Conservation (phyloP, 2,113 vertebrate species). For the Corynorhinus townsendii region DNA sequence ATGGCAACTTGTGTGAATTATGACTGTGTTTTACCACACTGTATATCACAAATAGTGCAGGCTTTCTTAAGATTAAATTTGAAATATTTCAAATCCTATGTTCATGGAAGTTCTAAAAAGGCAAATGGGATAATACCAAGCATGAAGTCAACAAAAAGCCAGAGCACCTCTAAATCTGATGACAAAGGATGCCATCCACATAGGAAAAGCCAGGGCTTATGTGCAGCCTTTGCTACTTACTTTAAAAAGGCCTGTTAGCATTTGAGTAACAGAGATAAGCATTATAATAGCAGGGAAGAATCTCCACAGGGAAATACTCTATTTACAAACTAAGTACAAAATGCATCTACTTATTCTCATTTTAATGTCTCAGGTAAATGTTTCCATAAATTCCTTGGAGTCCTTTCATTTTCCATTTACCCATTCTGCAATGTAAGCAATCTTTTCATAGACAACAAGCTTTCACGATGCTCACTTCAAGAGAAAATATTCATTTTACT, state of each 20-base stretch:
- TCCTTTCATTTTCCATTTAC: not conserved
- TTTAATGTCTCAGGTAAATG: not conserved
- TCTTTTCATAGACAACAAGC: not conserved
- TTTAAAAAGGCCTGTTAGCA: not conserved
- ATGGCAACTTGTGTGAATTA: not conserved
- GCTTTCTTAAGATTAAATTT: not conserved
- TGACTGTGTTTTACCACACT: not conserved
- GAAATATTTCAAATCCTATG: not conserved
- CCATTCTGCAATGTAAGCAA: not conserved
- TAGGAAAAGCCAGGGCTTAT: rapidly evolving
- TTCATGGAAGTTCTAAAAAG: not conserved
- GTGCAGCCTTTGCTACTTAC: rapidly evolving
- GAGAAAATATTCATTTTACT: not conserved
- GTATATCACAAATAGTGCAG: not conserved
- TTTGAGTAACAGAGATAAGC: not conserved
- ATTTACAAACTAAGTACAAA: not conserved
- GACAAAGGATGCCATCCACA: not conserved
- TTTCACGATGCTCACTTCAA: not conserved
- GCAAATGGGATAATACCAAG: not conserved
- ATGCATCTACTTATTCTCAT: not conserved
- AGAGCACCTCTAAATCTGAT: not conserved
- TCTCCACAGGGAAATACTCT: not conserved
- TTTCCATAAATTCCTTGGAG: not conserved
- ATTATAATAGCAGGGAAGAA: not conserved
- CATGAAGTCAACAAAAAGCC: not conserved